Conservation (phyloP, 2,888 invertebrate genomes). For the Pollenia angustigena region DNA sequence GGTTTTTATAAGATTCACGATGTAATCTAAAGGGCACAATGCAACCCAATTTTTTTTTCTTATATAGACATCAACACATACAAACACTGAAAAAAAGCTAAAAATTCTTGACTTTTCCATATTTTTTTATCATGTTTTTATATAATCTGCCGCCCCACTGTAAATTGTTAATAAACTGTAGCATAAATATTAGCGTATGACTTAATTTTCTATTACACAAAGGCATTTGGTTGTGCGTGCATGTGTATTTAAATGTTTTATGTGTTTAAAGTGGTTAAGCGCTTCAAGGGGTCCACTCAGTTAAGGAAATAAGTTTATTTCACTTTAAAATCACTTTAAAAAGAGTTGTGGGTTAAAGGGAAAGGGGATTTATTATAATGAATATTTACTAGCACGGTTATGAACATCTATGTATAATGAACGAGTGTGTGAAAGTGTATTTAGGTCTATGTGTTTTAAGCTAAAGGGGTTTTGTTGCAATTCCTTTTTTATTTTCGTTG, state of each 20-base stretch:
- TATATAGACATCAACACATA: too few species aligned
- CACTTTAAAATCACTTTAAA: slow-evolving; percentile 24
- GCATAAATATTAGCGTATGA: slow-evolving; percentile 55
- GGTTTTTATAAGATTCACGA: too few species aligned
- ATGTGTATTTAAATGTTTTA: slow-evolving; percentile 36
- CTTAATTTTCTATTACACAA: slow-evolving; percentile 31
- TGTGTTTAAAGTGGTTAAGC: slow-evolving; percentile 40
- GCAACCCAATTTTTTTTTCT: too few species aligned
- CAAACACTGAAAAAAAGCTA: too few species aligned
- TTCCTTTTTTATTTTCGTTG: not conserved
- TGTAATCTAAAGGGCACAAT: too few species aligned
- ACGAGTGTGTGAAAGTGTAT: slow-evolving; percentile 23
- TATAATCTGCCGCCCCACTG: not conserved
- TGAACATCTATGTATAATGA: slow-evolving; percentile 34
- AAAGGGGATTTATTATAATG: slow-evolving; percentile 54
- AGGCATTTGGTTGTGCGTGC: slow-evolving; percentile 6
- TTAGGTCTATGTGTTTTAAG: slow-evolving; percentile 31
- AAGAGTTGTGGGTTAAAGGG: slow-evolving; percentile 3
- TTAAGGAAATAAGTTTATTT: slow-evolving; percentile 48
- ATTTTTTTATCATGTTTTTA: too few species aligned
- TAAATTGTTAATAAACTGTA: slow-evolving; percentile 57
- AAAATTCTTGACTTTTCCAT: not conserved
- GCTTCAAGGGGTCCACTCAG: slow-evolving; percentile 50
- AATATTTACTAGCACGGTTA: slow-evolving; percentile 9
- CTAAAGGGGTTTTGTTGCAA: slow-evolving; percentile 33